Evolutionary conservation across 35 echinoderm and acorn worm species (phyloP).

Genomic region (Eucidaris tribuloides): DNA sequence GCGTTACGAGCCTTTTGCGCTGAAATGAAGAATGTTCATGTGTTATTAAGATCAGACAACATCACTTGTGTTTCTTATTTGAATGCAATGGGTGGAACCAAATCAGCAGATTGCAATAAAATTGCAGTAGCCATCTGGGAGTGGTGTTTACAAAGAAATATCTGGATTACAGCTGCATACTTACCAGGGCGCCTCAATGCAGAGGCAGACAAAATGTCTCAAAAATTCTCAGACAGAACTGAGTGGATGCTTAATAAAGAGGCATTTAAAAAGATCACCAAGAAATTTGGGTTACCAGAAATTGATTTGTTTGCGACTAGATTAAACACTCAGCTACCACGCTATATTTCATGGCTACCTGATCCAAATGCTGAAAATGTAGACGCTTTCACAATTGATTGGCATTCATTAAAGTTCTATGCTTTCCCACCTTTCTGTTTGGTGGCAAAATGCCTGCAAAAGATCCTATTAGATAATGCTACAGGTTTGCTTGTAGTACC

Average conservation of each 20-base stretch:
- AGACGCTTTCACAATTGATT: too few relatives aligned
- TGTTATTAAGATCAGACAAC: constrained; percentile 41
- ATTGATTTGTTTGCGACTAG: constrained; percentile 58
- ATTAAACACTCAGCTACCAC: too few relatives aligned
- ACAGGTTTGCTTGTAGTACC: too few relatives aligned
- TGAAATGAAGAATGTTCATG: constrained; percentile 22
- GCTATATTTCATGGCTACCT: too few relatives aligned
- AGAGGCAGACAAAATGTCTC: constrained; percentile 34
- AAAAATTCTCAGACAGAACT: constrained; percentile 19
- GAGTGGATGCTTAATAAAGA: constrained; percentile 39
- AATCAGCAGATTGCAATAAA: constrained; percentile 17
- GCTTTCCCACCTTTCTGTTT: too few relatives aligned
- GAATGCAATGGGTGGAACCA: constrained; percentile 53
- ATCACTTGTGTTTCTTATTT: constrained; percentile 50
- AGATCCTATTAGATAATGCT: constrained; percentile 4
- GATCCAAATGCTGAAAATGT: too few relatives aligned
- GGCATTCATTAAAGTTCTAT: neutral
- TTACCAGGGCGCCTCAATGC: constrained; percentile 29
- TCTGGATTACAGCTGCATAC: neutral
- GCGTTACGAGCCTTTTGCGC: constrained; percentile 47
- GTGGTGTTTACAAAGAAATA: neutral
- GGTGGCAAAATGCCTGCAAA: too few relatives aligned
- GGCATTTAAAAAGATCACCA: constrained; percentile 15
- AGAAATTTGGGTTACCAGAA: too few relatives aligned
- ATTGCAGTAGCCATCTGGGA: neutral